phyloP scores from a whole-genome alignment of 1,140 invertebrate genomes.

The Sycophila sp. region DNA sequence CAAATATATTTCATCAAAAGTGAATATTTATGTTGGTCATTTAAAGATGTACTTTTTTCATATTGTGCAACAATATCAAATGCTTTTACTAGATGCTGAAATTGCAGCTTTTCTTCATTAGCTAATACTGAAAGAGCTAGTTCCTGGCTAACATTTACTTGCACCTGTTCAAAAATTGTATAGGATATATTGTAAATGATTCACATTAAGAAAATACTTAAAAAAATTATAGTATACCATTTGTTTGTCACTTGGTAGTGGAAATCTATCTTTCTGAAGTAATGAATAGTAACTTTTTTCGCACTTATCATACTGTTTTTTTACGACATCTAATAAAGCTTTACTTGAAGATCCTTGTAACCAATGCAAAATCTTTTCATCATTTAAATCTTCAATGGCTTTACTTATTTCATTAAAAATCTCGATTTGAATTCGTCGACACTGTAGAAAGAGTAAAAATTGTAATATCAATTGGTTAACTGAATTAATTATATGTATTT shows the following conservation, averaged over 20 bases:
- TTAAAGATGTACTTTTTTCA: slow-evolving; percentile 36
- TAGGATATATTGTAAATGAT: neutral
- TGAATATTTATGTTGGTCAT: slow-evolving; percentile 12
- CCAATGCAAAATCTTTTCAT: slow-evolving; percentile 42
- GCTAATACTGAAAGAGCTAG: slow-evolving; percentile 50
- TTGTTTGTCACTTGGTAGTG: slow-evolving; percentile 14
- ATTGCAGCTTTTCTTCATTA: slow-evolving; percentile 38
- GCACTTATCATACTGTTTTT: slow-evolving; percentile 36
- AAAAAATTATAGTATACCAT: slow-evolving; percentile 37
- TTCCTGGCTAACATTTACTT: slow-evolving; percentile 50
- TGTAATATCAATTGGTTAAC: neutral
- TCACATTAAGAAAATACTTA: neutral
- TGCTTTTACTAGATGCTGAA: slow-evolving; percentile 48
- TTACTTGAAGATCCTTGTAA: slow-evolving; percentile 38
- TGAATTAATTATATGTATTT: neutral
- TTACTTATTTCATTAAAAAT: slow-evolving; percentile 43
- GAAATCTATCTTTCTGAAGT: slow-evolving; percentile 32
- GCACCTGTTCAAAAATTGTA: slow-evolving; percentile 40
- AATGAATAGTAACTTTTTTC: slow-evolving; percentile 42
- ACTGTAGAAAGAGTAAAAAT: slow-evolving; percentile 23
- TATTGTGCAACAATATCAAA: slow-evolving; percentile 48
- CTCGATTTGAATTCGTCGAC: slow-evolving; percentile 48
- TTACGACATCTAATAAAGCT: slow-evolving; percentile 45
- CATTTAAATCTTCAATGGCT: slow-evolving; percentile 25
- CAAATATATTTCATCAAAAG: slow-evolving; percentile 48